Base-by-base conservation (phyloP, 2,797 vertebrate species). In the Gymnodraco acuticeps region DNA sequence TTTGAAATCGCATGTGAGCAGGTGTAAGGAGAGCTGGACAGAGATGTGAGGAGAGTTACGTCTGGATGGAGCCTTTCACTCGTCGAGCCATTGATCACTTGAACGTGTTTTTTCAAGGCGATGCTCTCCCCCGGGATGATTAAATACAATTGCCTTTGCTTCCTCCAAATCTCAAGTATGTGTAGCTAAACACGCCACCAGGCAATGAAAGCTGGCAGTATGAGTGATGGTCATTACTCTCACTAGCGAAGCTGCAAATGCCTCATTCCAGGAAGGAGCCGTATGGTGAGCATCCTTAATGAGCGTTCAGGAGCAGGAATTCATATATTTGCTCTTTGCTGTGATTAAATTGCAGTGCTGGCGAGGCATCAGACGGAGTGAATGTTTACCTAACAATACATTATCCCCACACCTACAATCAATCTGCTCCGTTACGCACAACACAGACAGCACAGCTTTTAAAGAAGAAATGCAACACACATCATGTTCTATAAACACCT, bases 161-260 rank as follows among this genome's bases (percentile, higher is more conserved):
- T 75, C 80, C 62, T 80, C 67, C 72, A 80, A 80, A 84, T 77
- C 77, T 81, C 63, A 81, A 89, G 83, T 80, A 81, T 80, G 80
- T 77, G 78, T 58, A 64, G 77, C 84, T 84, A 79, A 89, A 89
- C 80, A 81, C 76, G 53, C 77, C 82, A 85, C 75, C 62, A 72
- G 72, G 84, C 84, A 81, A 81, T 83, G 80, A 71, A 73, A 78
- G 74, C 82, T 81, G 87, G 85, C 88, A 85, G 77, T 38, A 81
- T 90, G 89, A 92, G 80, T 74, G 86, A 90, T 90, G 83, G 80
- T 84, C 89, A 88, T 90, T 88, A 85, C 83, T 83, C 82, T 84
- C 79, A 62, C 71, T 71, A 38, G 55, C 31, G 71, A 77, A 82
- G 84, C 85, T 65, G 77, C 73, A 83, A 82, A 89, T 88, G 80